Evolutionary conservation across 1,140 invertebrate species (phyloP), one percentile per base, ranked within the genome.

Genomic region (Spodoptera frugiperda): DNA sequence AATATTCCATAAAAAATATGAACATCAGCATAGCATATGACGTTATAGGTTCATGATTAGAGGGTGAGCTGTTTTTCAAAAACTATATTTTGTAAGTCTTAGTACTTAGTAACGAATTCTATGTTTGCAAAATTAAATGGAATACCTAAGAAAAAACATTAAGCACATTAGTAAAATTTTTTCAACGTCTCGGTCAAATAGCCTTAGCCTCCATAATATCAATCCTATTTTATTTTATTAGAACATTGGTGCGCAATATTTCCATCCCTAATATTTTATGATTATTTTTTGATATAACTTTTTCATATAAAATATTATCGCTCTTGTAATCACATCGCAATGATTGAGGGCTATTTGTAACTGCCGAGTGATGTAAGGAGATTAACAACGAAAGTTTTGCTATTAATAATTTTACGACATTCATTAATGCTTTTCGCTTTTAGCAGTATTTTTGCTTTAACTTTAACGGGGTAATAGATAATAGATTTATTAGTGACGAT

Each of bases 241-340:
- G 51, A 72, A 57, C 53, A 72, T 72, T 57, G 44, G 6, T 8
- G 33, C 2, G 33, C 51, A 71, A 71, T 55, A 71, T 71, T 71
- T 46, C 68, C 53, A 57, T 55, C 12, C 12, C 33, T 72, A 21
- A 57, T 57, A 57, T 57, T 57, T 55, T 72, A 72, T 44, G 53
- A 72, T 57, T 72, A 72, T 55, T 72, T 72, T 72, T 72, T 57
- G 68, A 55, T 57, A 55, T 72, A 67, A 67, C 63, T 67, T 67
- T 57, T 72, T 72, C 68, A 46, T 57, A 72, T 72, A 72, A 72
- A 72, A 72, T 72, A 39, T 72, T 72, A 72, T 72, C 57, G 51
- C 53, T 39, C 12, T 46, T 55, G 68, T 72, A 55, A 67, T 67
- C 63, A 25, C 44, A 67, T 67, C 21, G 57, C 12, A 48, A 57